These are phyloP conservation scores for Poecile atricapillus DNA, from an alignment of 2,113 vertebrate species.

Conservation along the genomic window DNA sequence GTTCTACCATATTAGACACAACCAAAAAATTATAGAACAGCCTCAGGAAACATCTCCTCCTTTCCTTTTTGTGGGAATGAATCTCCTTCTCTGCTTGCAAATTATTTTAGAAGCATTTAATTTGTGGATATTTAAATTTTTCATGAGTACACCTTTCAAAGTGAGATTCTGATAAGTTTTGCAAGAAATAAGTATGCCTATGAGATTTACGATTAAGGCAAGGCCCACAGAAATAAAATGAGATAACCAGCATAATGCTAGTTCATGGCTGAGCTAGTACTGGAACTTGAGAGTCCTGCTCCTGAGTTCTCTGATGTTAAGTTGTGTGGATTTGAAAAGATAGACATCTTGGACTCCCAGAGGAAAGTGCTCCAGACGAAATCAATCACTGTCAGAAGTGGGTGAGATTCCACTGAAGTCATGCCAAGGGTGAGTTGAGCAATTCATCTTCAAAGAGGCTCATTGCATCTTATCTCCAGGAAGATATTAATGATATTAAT, in stretches of 20 bases:
- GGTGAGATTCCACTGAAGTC: conserved; percentile 49
- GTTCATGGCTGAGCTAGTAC: conserved; percentile 26
- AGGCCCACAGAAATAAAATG: not conserved
- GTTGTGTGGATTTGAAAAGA: conserved; percentile 23
- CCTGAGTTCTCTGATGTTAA: conserved; percentile 46
- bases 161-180: conserved; percentile 40
- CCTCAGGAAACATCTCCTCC: not conserved
- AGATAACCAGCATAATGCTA: conserved; percentile 9
- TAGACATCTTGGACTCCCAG: conserved; percentile 56
- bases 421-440: conserved; percentile 52
- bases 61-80: conserved; percentile 27
- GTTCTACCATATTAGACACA: not conserved
- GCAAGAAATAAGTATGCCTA: not conserved
- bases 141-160: not conserved
- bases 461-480: conserved; percentile 45
- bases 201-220: conserved; percentile 15
- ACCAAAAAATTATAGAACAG: not conserved
- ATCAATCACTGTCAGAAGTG: conserved; percentile 56
- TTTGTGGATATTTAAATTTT: conserved; percentile 45
- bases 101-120: conserved; percentile 42
- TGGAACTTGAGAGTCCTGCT: conserved; percentile 61
- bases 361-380: conserved; percentile 42
- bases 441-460: conserved; percentile 59
- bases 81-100: conserved; percentile 5
- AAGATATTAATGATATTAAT: conserved; percentile 55